Conservation (phyloP, 2,888 invertebrate species). For the Tineola bisselliella region DNA sequence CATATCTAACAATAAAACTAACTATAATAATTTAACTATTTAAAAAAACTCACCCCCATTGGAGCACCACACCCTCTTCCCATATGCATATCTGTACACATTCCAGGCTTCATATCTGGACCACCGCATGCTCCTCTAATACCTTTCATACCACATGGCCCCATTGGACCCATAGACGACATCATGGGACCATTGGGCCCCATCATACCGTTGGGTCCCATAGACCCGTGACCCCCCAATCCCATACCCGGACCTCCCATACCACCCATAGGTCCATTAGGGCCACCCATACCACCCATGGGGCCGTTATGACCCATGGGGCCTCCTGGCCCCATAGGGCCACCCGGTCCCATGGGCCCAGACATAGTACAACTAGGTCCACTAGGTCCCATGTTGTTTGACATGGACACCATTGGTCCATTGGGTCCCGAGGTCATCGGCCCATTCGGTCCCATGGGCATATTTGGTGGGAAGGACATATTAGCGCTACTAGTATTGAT, state of each 20-base stretch:
- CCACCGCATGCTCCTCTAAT: conserved; percentile 57
- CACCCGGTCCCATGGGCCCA: conserved; percentile 48
- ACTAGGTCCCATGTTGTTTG: conserved; percentile 49
- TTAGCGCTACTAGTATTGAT: conserved; percentile 27
- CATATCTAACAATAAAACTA: too few relatives aligned
- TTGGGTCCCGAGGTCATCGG: conserved; percentile 55
- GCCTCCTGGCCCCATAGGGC: conserved; percentile 41
- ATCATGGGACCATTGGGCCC: conserved; percentile 57
- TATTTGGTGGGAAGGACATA: conserved; percentile 42
- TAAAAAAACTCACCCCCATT: conserved; percentile 52
- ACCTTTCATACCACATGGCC: conserved; percentile 61
- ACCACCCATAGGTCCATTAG: conserved; percentile 31
- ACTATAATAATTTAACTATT: too few relatives aligned
- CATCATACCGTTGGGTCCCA: conserved; percentile 56
- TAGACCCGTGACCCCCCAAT: conserved; percentile 44
- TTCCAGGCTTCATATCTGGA: conserved; percentile 60
- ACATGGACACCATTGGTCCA: conserved; percentile 59
- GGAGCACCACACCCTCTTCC: conserved; percentile 61
- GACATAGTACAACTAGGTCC: conserved; percentile 58
- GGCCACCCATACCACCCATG: conserved; percentile 39
- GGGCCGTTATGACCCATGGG: conserved; percentile 34
- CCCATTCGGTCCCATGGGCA: conserved; percentile 51
- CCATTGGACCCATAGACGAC: conserved; percentile 58
- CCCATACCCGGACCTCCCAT: conserved; percentile 38
- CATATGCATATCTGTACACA: conserved; percentile 66